Evolutionary conservation across 2,888 invertebrate genomes (phyloP), one percentile per base, ranked within the genome.

Genomic region (Chouioia cunea): DNA sequence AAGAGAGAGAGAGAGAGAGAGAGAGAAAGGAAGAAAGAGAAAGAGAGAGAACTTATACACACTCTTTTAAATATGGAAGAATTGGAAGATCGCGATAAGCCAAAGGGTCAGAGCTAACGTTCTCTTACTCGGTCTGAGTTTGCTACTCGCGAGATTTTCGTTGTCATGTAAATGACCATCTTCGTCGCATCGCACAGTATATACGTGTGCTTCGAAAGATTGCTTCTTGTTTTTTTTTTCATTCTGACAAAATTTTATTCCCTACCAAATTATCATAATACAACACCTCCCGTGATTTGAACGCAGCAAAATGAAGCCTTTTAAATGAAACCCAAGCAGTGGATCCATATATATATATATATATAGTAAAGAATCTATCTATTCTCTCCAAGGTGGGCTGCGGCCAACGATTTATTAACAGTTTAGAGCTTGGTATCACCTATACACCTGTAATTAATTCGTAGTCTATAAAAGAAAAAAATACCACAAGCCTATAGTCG

Each of bases 111-210:
- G 53, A 58, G 20, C 18, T 50, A 16, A 20, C 50, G 36, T 36
- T 36, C 36, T 36, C 36, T 36, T 36, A 10, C 36, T 36, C 36
- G 36, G 1, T 36, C 36, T 36, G 10, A 10, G 36, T 27, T 3
- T 6, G 36, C 52, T 43, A 20, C 36, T 36, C 22, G 64, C 76
- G 76, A 78, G 80, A 79, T 81, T 82, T 80, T 82, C 77, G 80
- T 83, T 84, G 84, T 83, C 83, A 84, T 84, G 84, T 82, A 83
- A 85, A 84, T 85, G 79, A 80, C 78, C 75, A 79, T 79, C 80
- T 78, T 77, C 16, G 36, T 27, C 22, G 22, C 47, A 22, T 50
- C 23, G n/a, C 48, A 27, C 14, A 14, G 6, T 36, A 36, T 12
- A 6, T 36, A 10, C 6, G 36, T 6, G 36, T 36, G 36, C 36